phyloP scores from a whole-genome alignment of 1,140 invertebrate species.

The Lasaia peninsularis region DNA sequence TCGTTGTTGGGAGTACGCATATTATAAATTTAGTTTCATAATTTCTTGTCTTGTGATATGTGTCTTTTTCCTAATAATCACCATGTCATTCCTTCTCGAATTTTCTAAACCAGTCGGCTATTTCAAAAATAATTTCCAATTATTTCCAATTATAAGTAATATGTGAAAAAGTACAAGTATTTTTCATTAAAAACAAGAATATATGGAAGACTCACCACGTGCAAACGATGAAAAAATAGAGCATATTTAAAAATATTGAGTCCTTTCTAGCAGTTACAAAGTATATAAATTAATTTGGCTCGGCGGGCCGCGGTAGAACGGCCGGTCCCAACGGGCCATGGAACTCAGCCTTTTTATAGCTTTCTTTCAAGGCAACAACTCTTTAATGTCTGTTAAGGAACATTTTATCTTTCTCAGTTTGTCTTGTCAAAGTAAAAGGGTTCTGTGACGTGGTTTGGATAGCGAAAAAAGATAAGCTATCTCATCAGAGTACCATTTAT shows the following conservation, averaged over 20 bases:
- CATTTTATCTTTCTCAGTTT: constrained; percentile 72
- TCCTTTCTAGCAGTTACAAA: constrained; percentile 26
- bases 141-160: too few species aligned
- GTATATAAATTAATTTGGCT: constrained; percentile 59
- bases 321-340: constrained; percentile 38
- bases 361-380: constrained; percentile 56
- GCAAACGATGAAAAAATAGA: too few species aligned
- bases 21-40: too few species aligned
- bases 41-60: too few species aligned
- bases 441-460: constrained; percentile 63
- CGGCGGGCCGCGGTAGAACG: constrained; percentile 31
- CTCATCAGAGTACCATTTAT: constrained; percentile 23
- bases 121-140: too few species aligned
- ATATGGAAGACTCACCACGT: too few species aligned
- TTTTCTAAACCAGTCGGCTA: too few species aligned
- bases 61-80: too few species aligned
- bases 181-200: too few species aligned
- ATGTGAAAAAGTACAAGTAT: too few species aligned
- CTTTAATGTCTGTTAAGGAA: constrained; percentile 70
- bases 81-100: too few species aligned
- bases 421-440: constrained; percentile 64
- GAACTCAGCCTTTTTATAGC: constrained; percentile 59
- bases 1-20: too few species aligned
- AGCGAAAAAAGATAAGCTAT: constrained; percentile 56
- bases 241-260: not conserved